Base-by-base conservation (phyloP, 2,888 invertebrate species). In the Drosophila diplacantha region DNA sequence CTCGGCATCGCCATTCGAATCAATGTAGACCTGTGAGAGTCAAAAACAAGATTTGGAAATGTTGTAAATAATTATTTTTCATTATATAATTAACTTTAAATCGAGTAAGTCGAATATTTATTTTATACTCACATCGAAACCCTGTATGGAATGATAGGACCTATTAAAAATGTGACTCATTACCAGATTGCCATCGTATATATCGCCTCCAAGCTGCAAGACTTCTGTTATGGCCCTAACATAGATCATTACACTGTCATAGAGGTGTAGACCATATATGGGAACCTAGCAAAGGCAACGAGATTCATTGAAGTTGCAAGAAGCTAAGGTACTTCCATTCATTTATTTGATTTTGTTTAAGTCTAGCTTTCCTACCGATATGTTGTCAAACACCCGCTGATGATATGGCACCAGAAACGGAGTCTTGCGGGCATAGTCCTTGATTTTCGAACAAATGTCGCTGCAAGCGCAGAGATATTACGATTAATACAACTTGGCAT, bases 191-290 rank as follows among this genome's bases (percentile, higher is more conserved):
- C 96, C 96, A 85, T 96, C 93, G 43, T 92, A 91, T 0, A 93
- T 92, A 64, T 93, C 91, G 9, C 92, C 91, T 1, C 93, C 92
- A 16, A 91, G 90, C 22, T 90, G 85, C 70, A 96, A 90, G 1
- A 93, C 90, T 53, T 94, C 93, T 0, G 94, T 93, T 16, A 95
- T 90, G 0, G 96, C 96, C 12, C 92, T 89, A 0, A 96, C 96
- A 89, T 96, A 97, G 55, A 97, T 91, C 85, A 93, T 92, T 3
- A 97, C 95, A 0, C 96, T 96, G 82, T 97, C 96, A 87, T 95
- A 96, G 0, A 95, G 90, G 85, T 96, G 94, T 0, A 94, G 93
- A 0, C 95, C 96, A 88, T 94, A 93, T 74, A 94, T 93, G 0
- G 94, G 93, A 0, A 95, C 93, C 93, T 94, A 78, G 34, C 20